Percentiles rank a stretch among this genome's conserved stretches.
These are phyloP conservation scores for Hermaeophaga mercurialis DNA, from an alignment of 2,888 invertebrate species.

Conservation along the genomic window DNA sequence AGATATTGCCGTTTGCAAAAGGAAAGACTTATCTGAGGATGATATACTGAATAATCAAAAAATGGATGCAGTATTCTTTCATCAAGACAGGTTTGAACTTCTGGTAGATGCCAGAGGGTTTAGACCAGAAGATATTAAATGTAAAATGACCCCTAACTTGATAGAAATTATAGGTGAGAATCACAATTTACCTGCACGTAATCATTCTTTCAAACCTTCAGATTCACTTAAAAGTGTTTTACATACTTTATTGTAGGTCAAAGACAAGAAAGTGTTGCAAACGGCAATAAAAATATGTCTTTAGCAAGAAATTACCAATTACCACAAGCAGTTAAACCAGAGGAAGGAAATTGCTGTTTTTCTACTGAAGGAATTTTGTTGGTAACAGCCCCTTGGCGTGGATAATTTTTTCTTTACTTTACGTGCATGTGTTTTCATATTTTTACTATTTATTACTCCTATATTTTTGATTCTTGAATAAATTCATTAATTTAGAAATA, in stretches of 20 bases:
- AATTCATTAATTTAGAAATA: too few species aligned
- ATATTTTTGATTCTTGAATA: too few species aligned
- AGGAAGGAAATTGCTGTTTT: slow-evolving; percentile 42
- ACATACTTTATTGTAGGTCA: slow-evolving; percentile 29
- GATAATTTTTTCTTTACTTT: slow-evolving; percentile 12
- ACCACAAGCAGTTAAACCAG: slow-evolving; percentile 40
- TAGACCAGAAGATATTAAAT: slow-evolving; percentile 43
- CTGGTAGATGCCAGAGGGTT: slow-evolving; percentile 44
- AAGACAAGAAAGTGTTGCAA: slow-evolving; percentile 16
- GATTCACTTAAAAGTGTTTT: too few species aligned
- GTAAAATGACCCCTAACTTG: slow-evolving; percentile 38
- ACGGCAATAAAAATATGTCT: slow-evolving; percentile 29
- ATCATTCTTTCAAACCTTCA: too few species aligned
- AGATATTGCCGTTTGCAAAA: slow-evolving; percentile 7
- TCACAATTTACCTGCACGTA: background rate
- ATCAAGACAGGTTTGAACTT: slow-evolving; percentile 34
- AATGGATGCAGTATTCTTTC: slow-evolving; percentile 35
- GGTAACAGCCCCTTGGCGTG: slow-evolving; percentile 44
- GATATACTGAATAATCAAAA: background rate
- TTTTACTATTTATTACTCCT: too few species aligned
- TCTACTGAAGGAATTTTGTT: slow-evolving; percentile 43
- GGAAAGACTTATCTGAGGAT: background rate
- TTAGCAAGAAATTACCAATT: slow-evolving; percentile 42
- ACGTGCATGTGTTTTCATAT: too few species aligned
- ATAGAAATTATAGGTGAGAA: slow-evolving; percentile 35